Percentiles rank a stretch among this genome's conserved stretches.
phyloP scores from a whole-genome alignment of 2,113 vertebrate genomes.

The Dipodomys merriami region DNA sequence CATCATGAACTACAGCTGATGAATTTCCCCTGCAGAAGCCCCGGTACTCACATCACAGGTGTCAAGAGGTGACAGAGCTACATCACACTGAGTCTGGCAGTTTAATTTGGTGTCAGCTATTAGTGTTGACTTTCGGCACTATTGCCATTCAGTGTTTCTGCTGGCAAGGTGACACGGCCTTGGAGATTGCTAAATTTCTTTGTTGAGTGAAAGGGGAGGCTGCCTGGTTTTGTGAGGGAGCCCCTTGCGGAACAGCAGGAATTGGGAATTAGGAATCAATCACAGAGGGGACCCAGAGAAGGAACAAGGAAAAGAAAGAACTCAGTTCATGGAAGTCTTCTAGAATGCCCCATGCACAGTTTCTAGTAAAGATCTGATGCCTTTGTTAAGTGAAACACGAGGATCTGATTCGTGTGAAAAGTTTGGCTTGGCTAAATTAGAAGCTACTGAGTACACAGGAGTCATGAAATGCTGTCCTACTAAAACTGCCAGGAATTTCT shows the following conservation, averaged over 20 bases:
- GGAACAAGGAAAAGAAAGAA: slow-evolving; percentile 54
- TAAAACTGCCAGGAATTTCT: slow-evolving; percentile 29
- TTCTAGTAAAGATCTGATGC: slow-evolving; percentile 75
- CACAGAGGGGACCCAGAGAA: slow-evolving; percentile 53
- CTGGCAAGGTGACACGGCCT: slow-evolving; percentile 84
- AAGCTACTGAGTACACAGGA: slow-evolving; percentile 47
- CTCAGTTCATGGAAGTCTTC: slow-evolving; percentile 55
- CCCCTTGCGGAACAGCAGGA: slow-evolving; percentile 55
- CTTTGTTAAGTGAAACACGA: slow-evolving; percentile 27
- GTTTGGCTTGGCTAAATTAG: slow-evolving; percentile 12
- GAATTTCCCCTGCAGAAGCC: slow-evolving; percentile 83
- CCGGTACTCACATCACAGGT: slow-evolving; percentile 82
- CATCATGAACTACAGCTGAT: slow-evolving; percentile 81
- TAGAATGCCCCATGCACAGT: slow-evolving; percentile 73
- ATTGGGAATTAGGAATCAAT: not conserved
- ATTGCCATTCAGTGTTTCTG: slow-evolving; percentile 83
- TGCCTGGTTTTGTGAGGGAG: slow-evolving; percentile 64
- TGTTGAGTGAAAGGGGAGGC: slow-evolving; percentile 79
- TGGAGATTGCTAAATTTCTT: slow-evolving; percentile 83
- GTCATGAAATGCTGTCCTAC: not conserved
- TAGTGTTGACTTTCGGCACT: slow-evolving; percentile 85
- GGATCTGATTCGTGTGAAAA: not conserved
- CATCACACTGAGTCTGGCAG: slow-evolving; percentile 84
- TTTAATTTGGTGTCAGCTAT: slow-evolving; percentile 87
- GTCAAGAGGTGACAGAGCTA: slow-evolving; percentile 85